phyloP scores from a whole-genome alignment of 2,113 vertebrate species.

The Oophaga pumilio region DNA sequence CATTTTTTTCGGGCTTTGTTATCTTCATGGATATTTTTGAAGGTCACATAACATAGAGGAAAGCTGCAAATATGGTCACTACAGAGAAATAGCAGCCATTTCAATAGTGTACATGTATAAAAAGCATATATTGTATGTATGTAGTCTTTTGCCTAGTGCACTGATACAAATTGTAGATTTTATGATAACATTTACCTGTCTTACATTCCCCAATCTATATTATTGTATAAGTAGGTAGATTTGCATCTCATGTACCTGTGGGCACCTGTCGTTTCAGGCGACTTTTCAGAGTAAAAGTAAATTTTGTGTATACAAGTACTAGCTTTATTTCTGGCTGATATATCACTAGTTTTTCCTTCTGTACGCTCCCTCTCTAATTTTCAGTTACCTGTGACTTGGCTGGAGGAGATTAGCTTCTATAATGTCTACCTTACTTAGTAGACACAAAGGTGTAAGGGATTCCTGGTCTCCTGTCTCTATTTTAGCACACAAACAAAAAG shows the following conservation, averaged over 20 bases:
- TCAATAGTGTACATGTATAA: not conserved
- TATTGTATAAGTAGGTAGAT: not conserved
- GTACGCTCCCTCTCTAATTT: too few relatives aligned
- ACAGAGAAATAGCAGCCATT: not conserved
- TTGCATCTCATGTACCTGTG: not conserved
- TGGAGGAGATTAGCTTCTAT: too few relatives aligned
- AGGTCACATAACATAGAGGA: slow-evolving; percentile 1
- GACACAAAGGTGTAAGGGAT: too few relatives aligned
- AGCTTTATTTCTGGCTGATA: too few relatives aligned
- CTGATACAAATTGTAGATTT: not conserved
- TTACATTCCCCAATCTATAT: not conserved
- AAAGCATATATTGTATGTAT: not conserved
- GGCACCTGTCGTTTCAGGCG: not conserved
- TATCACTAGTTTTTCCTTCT: too few relatives aligned
- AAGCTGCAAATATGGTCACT: not conserved
- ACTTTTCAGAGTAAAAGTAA: too few relatives aligned
- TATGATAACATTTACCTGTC: not conserved
- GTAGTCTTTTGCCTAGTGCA: not conserved
- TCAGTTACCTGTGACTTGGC: too few relatives aligned
- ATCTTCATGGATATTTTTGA: not conserved
- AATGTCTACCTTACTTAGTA: too few relatives aligned
- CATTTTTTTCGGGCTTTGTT: not conserved
- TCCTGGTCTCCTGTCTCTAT: too few relatives aligned
- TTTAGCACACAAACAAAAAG: too few relatives aligned
- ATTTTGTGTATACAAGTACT: too few relatives aligned